Evolutionary conservation across 2,888 invertebrate species (phyloP).

Genomic region (Scaptomyza parva): DNA sequence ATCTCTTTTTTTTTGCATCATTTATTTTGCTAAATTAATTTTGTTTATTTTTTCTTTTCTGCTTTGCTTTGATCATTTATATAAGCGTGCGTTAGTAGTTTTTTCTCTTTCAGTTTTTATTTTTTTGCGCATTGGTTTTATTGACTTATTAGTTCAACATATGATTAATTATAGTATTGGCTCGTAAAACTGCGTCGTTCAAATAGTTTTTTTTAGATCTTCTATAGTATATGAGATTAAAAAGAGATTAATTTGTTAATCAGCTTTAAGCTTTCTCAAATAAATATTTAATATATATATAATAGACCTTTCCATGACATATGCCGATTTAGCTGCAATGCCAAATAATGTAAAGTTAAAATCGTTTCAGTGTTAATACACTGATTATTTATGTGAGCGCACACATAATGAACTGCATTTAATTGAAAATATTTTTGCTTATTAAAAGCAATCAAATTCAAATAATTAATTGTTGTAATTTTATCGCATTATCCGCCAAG

Average conservation of each 20-base stretch:
- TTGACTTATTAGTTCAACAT: constrained; percentile 22
- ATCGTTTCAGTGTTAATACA: constrained; percentile 6
- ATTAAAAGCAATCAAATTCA: constrained; percentile 61
- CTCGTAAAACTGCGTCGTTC: constrained; percentile 7
- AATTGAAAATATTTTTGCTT: constrained; percentile 54
- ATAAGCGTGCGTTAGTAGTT: constrained; percentile 23
- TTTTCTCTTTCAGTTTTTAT: neutral
- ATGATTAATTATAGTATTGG: constrained; percentile 19
- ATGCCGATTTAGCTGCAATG: neutral
- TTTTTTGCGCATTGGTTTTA: constrained; percentile 24
- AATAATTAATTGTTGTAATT: constrained; percentile 49
- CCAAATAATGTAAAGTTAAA: neutral
- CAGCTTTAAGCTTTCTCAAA: neutral
- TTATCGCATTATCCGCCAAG: constrained; percentile 21
- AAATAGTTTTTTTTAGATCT: neutral
- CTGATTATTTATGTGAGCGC: constrained; percentile 4
- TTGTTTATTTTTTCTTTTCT: constrained; percentile 8
- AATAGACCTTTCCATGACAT: neutral
- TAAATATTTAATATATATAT: neutral
- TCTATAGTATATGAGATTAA: neutral
- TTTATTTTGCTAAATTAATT: constrained; percentile 43
- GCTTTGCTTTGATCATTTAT: constrained; percentile 32
- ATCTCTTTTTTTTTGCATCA: constrained; percentile 42
- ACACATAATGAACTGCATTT: constrained; percentile 49
- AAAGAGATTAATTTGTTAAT: neutral